Conservation (phyloP, 1,140 invertebrate genomes). For the Drosophila eugracilis region DNA sequence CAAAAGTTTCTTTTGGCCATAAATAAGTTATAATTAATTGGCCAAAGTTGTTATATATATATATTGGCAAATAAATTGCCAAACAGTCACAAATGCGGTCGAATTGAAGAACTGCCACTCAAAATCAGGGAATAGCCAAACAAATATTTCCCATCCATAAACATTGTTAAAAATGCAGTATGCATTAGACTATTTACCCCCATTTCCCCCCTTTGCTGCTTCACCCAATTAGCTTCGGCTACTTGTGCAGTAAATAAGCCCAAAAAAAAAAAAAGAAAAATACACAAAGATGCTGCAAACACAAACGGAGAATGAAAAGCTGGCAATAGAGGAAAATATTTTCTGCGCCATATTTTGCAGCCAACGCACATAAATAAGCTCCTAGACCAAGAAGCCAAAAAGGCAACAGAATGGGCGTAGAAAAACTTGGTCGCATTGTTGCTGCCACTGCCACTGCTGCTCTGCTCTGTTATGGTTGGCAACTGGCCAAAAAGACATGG, state of each 20-base stretch:
- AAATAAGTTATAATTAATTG: not conserved
- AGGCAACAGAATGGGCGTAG: slow-evolving; percentile 61
- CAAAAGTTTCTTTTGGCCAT: not conserved
- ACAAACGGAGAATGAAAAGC: slow-evolving; percentile 22
- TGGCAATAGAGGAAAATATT: slow-evolving; percentile 48
- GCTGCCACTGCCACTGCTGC: slow-evolving; percentile 31
- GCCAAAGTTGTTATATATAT: slow-evolving; percentile 2
- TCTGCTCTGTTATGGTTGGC: slow-evolving; percentile 63
- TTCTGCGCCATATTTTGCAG: slow-evolving; percentile 77
- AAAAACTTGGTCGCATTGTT: slow-evolving; percentile 49
- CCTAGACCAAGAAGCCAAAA: slow-evolving; percentile 71
- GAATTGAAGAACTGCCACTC: slow-evolving; percentile 14
- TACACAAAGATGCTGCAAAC: slow-evolving; percentile 1
- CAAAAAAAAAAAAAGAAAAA: slow-evolving; percentile 27
- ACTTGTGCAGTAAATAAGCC: slow-evolving; percentile 55
- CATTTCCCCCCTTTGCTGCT: not conserved
- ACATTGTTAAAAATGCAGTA: slow-evolving; percentile 47
- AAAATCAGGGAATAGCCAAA: not conserved
- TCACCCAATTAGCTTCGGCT: slow-evolving; percentile 58
- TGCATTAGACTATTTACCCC: slow-evolving; percentile 20
- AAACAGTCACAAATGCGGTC: not conserved
- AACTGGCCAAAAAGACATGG: slow-evolving; percentile 79
- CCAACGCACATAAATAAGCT: slow-evolving; percentile 80
- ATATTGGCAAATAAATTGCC: slow-evolving; percentile 6
- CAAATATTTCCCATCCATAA: slow-evolving; percentile 33